Conservation (phyloP, 2,888 invertebrate species). For the Eupithecia dodoneata region DNA sequence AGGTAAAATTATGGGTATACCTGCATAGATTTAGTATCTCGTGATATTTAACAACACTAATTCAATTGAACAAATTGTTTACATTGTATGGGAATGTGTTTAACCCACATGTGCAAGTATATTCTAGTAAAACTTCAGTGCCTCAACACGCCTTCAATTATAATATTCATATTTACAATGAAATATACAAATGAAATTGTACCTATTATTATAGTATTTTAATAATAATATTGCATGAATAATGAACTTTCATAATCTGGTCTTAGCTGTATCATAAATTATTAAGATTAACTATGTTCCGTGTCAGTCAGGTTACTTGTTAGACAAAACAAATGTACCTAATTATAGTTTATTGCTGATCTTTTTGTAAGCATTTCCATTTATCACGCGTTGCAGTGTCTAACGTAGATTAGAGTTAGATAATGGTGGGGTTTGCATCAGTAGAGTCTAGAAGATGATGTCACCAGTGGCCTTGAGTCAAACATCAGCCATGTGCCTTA, state of each 20-base stretch:
- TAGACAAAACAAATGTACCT: constrained; percentile 25
- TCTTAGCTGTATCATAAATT: constrained; percentile 74
- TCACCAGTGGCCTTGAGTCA: constrained; percentile 52
- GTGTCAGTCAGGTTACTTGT: constrained; percentile 35
- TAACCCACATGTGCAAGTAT: constrained; percentile 26
- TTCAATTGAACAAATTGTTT: constrained; percentile 11
- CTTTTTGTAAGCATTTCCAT: constrained; percentile 36
- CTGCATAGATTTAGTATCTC: constrained; percentile 16
- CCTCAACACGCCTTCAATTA: constrained; percentile 42
- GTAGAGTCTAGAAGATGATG: constrained; percentile 39
- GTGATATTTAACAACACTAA: constrained; percentile 19
- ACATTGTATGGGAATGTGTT: constrained; percentile 21
- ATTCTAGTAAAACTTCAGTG: constrained; percentile 43
- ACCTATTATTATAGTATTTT: constrained; percentile 51
- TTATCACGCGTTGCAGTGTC: constrained; percentile 4
- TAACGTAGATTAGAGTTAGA: neutral
- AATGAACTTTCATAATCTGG: constrained; percentile 57
- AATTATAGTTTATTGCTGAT: constrained; percentile 30
- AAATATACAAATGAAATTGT: constrained; percentile 39
- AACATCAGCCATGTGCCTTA: constrained; percentile 51
- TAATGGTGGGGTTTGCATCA: neutral
- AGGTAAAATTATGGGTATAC: constrained; percentile 22
- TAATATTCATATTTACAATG: constrained; percentile 43
- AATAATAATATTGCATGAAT: constrained; percentile 46
- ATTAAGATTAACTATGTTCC: constrained; percentile 51